Evolutionary conservation across 1,140 invertebrate genomes (phyloP).

Genomic region (Eupeodes corollae): DNA sequence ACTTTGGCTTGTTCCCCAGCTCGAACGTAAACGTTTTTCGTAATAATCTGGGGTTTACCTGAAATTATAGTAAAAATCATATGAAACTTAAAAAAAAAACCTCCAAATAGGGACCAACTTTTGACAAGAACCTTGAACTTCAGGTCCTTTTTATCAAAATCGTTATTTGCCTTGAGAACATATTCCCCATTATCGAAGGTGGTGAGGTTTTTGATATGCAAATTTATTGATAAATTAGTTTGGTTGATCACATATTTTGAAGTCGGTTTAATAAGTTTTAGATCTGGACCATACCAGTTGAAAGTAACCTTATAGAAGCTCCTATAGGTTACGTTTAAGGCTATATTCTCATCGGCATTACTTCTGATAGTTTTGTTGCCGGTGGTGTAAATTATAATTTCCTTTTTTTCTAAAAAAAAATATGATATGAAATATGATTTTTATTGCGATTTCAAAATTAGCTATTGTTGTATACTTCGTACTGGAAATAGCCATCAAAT

Average conservation of each 20-base stretch:
- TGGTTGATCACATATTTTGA: slow-evolving; percentile 34
- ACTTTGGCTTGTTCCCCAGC: slow-evolving; percentile 27
- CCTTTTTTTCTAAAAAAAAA: slow-evolving; percentile 31
- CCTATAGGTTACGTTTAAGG: slow-evolving; percentile 22
- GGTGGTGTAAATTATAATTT: slow-evolving; percentile 30
- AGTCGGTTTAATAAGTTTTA: slow-evolving; percentile 12
- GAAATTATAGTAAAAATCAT: too few relatives aligned
- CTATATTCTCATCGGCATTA: slow-evolving; percentile 16
- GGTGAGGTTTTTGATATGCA: slow-evolving; percentile 36
- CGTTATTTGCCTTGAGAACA: slow-evolving; percentile 32
- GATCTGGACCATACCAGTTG: slow-evolving; percentile 25
- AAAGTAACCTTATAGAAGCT: slow-evolving; percentile 24
- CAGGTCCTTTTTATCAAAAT: slow-evolving; percentile 13
- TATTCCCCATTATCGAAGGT: slow-evolving; percentile 40
- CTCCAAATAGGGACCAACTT: slow-evolving; percentile 22
- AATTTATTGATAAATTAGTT: slow-evolving; percentile 19
- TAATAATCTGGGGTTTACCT: slow-evolving; percentile 31
- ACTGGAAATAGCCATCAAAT: slow-evolving; percentile 38
- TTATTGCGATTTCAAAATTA: not conserved
- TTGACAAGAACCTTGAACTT: slow-evolving; percentile 26
- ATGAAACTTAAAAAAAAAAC: too few relatives aligned
- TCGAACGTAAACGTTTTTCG: slow-evolving; percentile 36
- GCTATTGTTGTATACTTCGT: too few relatives aligned
- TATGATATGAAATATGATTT: not conserved
- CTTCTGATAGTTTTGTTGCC: slow-evolving; percentile 16